These are phyloP conservation scores for Alouatta palliata DNA, from an alignment of 2,113 vertebrate species.

Conservation along the genomic window DNA sequence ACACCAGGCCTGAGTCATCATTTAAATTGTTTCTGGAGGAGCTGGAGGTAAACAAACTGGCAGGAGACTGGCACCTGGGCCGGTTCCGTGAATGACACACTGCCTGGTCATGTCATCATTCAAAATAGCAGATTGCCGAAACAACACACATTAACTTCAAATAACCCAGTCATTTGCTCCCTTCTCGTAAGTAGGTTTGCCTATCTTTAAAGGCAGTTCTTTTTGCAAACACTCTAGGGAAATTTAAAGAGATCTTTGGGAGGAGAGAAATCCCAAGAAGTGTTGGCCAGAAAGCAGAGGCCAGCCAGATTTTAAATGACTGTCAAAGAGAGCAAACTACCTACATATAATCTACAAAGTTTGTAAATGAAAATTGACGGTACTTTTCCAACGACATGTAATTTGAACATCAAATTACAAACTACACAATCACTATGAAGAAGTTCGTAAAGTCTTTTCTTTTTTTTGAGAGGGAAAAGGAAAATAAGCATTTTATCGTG, in stretches of 20 bases:
- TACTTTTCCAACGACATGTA: not conserved
- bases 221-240: not conserved
- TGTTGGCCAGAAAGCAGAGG: not conserved
- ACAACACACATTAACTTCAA: not conserved
- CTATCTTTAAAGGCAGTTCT: not conserved
- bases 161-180: fast-evolving
- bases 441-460: not conserved
- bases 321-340: not conserved
- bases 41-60: not conserved
- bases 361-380: not conserved
- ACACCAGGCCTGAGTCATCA: not conserved
- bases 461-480: not conserved
- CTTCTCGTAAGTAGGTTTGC: not conserved
- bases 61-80: not conserved
- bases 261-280: not conserved
- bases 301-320: not conserved
- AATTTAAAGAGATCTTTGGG: not conserved
- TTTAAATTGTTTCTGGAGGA: not conserved
- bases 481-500: not conserved
- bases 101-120: not conserved
- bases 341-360: not conserved
- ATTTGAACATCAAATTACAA: not conserved
- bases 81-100: not conserved
- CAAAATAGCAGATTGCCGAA: not conserved
- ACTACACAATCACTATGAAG: not conserved